phyloP scores from a whole-genome alignment of 2,113 vertebrate species.

The Eurypyga helias region DNA sequence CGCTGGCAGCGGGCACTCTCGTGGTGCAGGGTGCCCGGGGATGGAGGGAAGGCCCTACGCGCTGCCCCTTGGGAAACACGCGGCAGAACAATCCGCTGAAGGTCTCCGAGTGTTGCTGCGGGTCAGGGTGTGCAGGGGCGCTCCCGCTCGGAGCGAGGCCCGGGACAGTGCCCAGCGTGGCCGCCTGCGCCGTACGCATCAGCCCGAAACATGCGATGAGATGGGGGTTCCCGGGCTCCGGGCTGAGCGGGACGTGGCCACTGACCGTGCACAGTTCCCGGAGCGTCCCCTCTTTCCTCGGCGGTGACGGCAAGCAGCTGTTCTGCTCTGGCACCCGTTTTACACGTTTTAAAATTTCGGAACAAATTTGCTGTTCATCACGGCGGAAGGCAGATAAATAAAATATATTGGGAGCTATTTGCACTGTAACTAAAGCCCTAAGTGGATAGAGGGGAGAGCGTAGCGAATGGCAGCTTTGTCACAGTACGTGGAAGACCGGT shows the following conservation, averaged over 20 bases:
- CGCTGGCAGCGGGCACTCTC: rapidly evolving
- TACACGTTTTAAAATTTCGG: neutral
- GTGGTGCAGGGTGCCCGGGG: neutral
- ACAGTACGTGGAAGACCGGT: conserved; percentile 26
- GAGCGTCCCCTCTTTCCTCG: neutral
- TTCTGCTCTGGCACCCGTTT: neutral
- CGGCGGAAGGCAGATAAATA: conserved; percentile 59
- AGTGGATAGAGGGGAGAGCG: conserved; percentile 44
- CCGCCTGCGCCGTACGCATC: neutral
- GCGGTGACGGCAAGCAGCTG: neutral
- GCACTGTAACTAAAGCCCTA: conserved; percentile 46
- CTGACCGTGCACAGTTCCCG: neutral
- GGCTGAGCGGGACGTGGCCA: rapidly evolving
- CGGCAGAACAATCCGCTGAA: no score
- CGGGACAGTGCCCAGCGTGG: neutral
- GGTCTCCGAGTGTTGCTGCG: neutral
- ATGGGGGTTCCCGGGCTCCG: neutral
- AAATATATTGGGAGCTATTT: conserved; percentile 58
- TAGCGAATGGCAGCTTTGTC: conserved; percentile 55
- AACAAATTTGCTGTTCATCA: conserved; percentile 34
- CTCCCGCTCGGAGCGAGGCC: neutral
- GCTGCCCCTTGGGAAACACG: neutral
- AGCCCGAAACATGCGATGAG: neutral
- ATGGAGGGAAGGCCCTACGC: neutral
- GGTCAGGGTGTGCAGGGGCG: neutral